phyloP scores from a whole-genome alignment of 1,140 invertebrate genomes.

The Calycopis cecrops region DNA sequence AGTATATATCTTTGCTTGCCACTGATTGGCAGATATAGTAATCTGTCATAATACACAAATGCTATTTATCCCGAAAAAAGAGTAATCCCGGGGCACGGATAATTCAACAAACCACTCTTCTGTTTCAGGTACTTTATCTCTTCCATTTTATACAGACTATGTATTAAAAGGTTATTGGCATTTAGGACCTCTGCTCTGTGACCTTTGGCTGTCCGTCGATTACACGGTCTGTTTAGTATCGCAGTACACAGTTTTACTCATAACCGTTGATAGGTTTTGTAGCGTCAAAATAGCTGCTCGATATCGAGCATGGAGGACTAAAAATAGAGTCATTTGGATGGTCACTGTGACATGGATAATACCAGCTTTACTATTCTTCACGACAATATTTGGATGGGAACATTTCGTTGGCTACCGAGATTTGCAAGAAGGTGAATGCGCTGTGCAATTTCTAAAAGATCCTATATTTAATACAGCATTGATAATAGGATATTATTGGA shows the following conservation, averaged over 20 bases:
- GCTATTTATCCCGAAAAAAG: too few species aligned
- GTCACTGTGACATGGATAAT: slow-evolving; percentile 98
- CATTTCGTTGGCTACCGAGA: slow-evolving; percentile 96
- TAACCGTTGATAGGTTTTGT: slow-evolving; percentile 99
- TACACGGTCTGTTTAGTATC: slow-evolving; percentile 99
- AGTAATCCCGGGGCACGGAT: too few species aligned
- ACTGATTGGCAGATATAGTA: too few species aligned
- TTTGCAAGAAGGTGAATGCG: slow-evolving; percentile 91
- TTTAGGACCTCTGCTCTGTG: slow-evolving; percentile 95
- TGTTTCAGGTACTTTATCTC: slow-evolving; percentile 89
- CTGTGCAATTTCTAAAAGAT: slow-evolving; percentile 98
- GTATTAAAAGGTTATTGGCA: slow-evolving; percentile 98
- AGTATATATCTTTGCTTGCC: too few species aligned
- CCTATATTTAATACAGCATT: slow-evolving; percentile 98
- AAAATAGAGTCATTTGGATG: slow-evolving; percentile 93
- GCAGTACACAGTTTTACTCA: slow-evolving; percentile 98
- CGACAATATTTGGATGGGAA: slow-evolving; percentile 99
- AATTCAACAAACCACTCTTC: slow-evolving; percentile 18
- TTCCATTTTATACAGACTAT: slow-evolving; percentile 98
- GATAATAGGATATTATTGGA: slow-evolving; percentile 99
- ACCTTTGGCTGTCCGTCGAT: slow-evolving; percentile 99
- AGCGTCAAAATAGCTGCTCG: slow-evolving; percentile 99
- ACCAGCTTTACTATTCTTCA: slow-evolving; percentile 97
- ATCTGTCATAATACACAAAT: too few species aligned
- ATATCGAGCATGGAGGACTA: slow-evolving; percentile 98